Evolutionary conservation across 2,888 invertebrate genomes (phyloP), one percentile per base, ranked within the genome.

Genomic region (Eupithecia vulgata): DNA sequence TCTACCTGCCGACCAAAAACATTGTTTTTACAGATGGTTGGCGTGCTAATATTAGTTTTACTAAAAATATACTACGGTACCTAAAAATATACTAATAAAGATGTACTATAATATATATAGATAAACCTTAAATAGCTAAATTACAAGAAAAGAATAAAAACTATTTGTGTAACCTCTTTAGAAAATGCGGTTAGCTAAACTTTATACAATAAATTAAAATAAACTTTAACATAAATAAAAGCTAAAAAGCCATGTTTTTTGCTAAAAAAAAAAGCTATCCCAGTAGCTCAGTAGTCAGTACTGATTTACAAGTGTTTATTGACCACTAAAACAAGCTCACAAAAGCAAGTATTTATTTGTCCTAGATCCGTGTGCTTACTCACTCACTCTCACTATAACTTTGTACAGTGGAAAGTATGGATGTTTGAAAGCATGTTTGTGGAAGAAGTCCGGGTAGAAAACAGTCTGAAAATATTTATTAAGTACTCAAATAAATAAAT

Each of bases 221-320:
- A n/a, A n/a, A n/a, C n/a, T n/a, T n/a, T 21, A 21, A 30, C 25
- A 62, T 35, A 37, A 37, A 37, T 61, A 61, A 64, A 35, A 70
- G 57, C 59, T 61, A 13, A 34, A 68, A 67, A 68, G 45, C 40
- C 64, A 61, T 69, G 30, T 42, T 64, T 66, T n/a, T 73, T 21
- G 34, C 64, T 71, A 64, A 62, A 66, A 67, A 73, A 64, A 62
- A 66, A 67, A 73, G 17, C 72, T 69, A 68, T 35, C 66, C 37
- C 75, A 70, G 45, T 59, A 64, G 57, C n/a, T 40, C 57, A 45
- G 15, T 45, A 42, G 15, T 40, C 57, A 45, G 15, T 45, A 42
- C 67, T 75, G 75, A 75, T 79, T 77, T 76, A 76, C 65, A 76
- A 75, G 76, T 80, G 80, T 80, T 80, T 79, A 80, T 78, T 70